phyloP scores from a whole-genome alignment of 2,113 vertebrate genomes.

The Vidua chalybeata region DNA sequence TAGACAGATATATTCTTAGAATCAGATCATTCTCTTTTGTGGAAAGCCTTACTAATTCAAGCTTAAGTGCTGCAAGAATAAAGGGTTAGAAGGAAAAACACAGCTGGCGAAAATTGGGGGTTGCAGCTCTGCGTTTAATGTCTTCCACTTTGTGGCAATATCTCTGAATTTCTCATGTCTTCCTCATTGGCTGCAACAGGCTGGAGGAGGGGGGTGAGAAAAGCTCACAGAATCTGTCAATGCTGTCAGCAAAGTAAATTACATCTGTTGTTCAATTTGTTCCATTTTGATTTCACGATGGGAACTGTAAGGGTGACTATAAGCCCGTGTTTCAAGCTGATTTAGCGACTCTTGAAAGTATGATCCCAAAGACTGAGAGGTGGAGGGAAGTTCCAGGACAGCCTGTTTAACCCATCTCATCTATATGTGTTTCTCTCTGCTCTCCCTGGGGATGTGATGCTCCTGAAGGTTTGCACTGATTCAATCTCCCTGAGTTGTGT shows the following conservation, averaged over 20 bases:
- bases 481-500: not conserved
- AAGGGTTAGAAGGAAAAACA: conserved; percentile 71
- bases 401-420: not conserved
- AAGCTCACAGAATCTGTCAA: conserved; percentile 57
- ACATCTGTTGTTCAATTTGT: conserved; percentile 12
- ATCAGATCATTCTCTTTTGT: conserved; percentile 46
- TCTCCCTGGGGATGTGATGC: not conserved
- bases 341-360: not conserved
- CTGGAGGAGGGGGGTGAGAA: conserved; percentile 15
- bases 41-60: conserved; percentile 66
- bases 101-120: conserved; percentile 74
- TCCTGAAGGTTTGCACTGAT: not conserved
- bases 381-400: not conserved
- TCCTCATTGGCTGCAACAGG: conserved; percentile 49
- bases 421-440: not conserved
- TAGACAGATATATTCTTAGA: conserved; percentile 51
- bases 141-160: conserved; percentile 52
- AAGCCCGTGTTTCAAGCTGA: not conserved
- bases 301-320: conserved; percentile 1
- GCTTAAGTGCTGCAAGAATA: conserved; percentile 51
- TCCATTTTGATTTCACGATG: not conserved
- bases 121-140: conserved; percentile 33
- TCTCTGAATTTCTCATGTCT: conserved; percentile 64
- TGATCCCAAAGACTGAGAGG: not conserved
- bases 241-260: conserved; percentile 60